A percentile compares a stretch with the other conserved stretches of the same genome.
Evolutionary conservation across 2,888 invertebrate genomes (phyloP).

Genomic region (Brenthis daphne): DNA sequence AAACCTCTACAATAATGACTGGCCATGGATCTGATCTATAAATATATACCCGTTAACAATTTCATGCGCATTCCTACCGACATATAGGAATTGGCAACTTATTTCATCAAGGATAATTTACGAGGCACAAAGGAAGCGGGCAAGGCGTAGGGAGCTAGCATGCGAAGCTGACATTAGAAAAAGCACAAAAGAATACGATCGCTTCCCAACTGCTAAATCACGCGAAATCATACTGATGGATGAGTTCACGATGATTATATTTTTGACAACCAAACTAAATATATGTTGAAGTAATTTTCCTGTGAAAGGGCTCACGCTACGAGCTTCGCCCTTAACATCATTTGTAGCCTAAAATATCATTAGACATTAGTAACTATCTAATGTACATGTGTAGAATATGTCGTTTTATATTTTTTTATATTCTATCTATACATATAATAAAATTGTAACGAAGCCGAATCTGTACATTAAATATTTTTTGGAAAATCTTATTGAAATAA

Average conservation of each 20-base stretch:
- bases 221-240: constrained; percentile 23
- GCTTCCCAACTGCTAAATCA: constrained; percentile 24
- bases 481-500: too few relatives aligned
- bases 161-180: constrained; percentile 32
- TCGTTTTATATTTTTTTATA: too few relatives aligned
- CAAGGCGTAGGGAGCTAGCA: constrained; percentile 12
- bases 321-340: too few relatives aligned
- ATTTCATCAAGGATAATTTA: constrained; percentile 9
- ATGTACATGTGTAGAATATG: too few relatives aligned
- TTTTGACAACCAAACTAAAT: background rate
- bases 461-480: too few relatives aligned
- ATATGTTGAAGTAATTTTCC: background rate
- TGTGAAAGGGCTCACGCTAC: background rate
- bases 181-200: constrained; percentile 22
- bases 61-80: background rate
- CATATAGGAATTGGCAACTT: constrained; percentile 4
- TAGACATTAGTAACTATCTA: too few relatives aligned
- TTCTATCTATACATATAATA: too few relatives aligned
- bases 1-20: too few relatives aligned
- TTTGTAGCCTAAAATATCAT: too few relatives aligned
- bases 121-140: constrained; percentile 12
- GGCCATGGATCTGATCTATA: background rate
- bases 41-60: background rate
- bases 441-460: too few relatives aligned
- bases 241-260: constrained; percentile 18